These are phyloP conservation scores for Furnarius figulus DNA, from an alignment of 2,113 vertebrate species.

Conservation along the genomic window DNA sequence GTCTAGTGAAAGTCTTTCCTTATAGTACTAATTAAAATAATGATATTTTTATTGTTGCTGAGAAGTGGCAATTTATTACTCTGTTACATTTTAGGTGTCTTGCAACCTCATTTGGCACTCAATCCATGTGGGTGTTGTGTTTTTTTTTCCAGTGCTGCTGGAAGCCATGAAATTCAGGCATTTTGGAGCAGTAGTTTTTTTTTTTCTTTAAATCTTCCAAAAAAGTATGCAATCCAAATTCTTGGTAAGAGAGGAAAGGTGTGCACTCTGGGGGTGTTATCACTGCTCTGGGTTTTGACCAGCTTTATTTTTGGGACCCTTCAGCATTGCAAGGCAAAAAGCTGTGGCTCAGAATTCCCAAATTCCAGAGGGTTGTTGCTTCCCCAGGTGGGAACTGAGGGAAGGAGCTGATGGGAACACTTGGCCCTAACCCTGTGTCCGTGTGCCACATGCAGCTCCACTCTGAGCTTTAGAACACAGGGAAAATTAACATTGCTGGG, in stretches of 20 bases:
- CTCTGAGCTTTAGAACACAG: neutral
- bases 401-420: neutral
- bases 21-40: constrained; percentile 66
- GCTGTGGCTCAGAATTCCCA: neutral
- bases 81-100: constrained; percentile 11
- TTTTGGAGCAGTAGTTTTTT: neutral
- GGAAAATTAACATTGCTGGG: neutral
- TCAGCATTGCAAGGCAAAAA: neutral
- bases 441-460: neutral
- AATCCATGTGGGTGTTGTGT: neutral
- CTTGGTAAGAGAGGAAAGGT: neutral
- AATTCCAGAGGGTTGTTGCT: neutral
- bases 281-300: neutral
- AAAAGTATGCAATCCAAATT: neutral
- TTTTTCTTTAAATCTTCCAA: neutral
- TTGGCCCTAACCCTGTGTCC: neutral
- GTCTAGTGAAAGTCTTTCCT: constrained; percentile 48
- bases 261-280: neutral
- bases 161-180: neutral
- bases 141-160: neutral
- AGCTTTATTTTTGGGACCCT: neutral
- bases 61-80: constrained; percentile 14
- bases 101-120: constrained; percentile 16
- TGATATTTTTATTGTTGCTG: constrained; percentile 67
- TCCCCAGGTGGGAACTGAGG: neutral